Base-by-base conservation (phyloP, 2,888 invertebrate genomes). In the Archips xylosteana region DNA sequence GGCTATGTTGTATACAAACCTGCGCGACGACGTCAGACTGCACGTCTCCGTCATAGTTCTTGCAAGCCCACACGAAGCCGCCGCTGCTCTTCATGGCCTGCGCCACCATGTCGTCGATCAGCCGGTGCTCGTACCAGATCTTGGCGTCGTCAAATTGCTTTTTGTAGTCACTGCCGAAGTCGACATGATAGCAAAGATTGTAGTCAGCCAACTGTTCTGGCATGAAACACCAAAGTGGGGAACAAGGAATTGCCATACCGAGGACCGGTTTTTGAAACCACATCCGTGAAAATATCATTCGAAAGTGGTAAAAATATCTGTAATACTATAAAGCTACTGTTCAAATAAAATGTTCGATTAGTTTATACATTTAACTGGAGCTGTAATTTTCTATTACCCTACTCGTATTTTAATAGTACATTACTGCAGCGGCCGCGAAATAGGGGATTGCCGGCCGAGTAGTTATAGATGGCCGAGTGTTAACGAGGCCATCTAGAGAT, bases 81-180 rank as follows among this genome's bases (percentile, higher is more conserved):
- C 98, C 98, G 34, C 95, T 95, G 42, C 98, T 97, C 92, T 98
- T 98, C 65, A 98, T 91, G 2, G 95, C 96, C 88, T 98, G 97
- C 49, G 98, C 98, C 45, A 98, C 98, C 98, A 98, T 98, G 88
- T 98, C 98, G 87, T 98, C 98, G 83, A 98, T 98, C 74, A 98
- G 94, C 67, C 98, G 95, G 89, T 98, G 98, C 89, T 98, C 98
- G 87, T 98, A 98, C 97, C 98, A 98, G 82, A 98, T 97, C 80
- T 96, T 96, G 10, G 95, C 95, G 34, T 95, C 95, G 79, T 98
- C 97, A 88, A 96, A 98, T 82, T 97, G 91, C 69, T 95, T 90
- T 89, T 96, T 96, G 93, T 98, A 98, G 39, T 96, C 94, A 78
- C 96, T 96, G 80, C 1, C 49, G 45, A 12, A 5, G 39, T 23